These are phyloP conservation scores for Grus americana DNA, from an alignment of 2,113 vertebrate species.

Conservation along the genomic window DNA sequence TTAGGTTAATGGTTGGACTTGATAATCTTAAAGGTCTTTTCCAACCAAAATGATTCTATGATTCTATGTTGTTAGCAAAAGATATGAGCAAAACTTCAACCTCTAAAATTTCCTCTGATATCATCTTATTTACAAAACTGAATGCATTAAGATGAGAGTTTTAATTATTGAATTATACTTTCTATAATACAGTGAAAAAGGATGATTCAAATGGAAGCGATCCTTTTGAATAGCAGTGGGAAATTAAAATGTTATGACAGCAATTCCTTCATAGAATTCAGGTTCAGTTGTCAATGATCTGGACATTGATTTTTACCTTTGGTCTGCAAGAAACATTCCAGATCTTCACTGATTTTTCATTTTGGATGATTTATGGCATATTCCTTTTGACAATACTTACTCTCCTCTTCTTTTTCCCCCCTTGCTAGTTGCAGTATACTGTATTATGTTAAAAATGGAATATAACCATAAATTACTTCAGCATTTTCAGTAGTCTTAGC, in stretches of 20 bases:
- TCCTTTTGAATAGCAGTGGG: background rate
- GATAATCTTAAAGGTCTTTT: too few species aligned
- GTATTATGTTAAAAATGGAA: background rate
- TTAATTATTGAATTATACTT: background rate
- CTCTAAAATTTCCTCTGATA: background rate
- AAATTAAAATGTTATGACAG: background rate
- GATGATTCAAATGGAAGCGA: background rate
- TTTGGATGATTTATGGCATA: background rate
- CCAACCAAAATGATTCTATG: too few species aligned
- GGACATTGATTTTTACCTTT: background rate
- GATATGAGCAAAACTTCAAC: background rate
- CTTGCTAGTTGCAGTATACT: background rate
- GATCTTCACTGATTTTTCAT: background rate
- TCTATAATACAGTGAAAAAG: background rate
- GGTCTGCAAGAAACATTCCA: background rate
- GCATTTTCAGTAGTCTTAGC: background rate
- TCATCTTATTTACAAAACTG: background rate
- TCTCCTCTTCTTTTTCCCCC: background rate
- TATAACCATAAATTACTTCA: background rate
- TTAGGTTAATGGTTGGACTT: too few species aligned
- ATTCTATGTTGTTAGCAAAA: background rate
- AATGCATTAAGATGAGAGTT: background rate
- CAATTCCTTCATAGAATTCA: background rate
- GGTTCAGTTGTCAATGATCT: background rate
- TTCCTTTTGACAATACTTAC: background rate